Base-by-base conservation (phyloP, 2,888 invertebrate species). In the Tetragnatha montana region DNA sequence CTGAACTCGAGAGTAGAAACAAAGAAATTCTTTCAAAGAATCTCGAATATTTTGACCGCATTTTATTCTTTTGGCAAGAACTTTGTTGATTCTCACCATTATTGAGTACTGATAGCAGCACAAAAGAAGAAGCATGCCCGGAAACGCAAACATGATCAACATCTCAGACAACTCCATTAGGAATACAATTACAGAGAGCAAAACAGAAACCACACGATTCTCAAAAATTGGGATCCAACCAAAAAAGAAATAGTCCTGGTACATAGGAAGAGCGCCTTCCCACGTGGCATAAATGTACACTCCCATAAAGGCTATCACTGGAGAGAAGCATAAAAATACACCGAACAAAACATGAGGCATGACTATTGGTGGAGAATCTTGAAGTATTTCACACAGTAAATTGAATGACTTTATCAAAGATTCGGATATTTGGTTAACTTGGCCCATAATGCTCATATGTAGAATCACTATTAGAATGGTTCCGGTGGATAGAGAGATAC, bases 31-130 rank as follows among this genome's bases (percentile, higher is more conserved):
- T 7, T 88, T 22, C 35, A 81, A 49, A 19, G 82, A 69, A 8
- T 47, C 70, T 35, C 60, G 69, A 17, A 88, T 10, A 17, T 22
- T 70, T 4, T 12, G 47, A 60, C 78, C 70, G 6, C 21, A 17
- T 68, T 82, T 82, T 8, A 88, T 78, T 71, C 70, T 88, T 71
- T 47, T 82, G 1, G 50, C 76, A 17, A 88, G 51, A 4, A 70
- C 78, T 78, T 69, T 78, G 50, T 82, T 88, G 47, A 78, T 22
- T 12, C 35, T 69, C 8, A 71, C 17, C 14, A 88, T 71, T 8
- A 88, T 50, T 35, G 76, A 76, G 12, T 69, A 88, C n/a, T 88
- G 87, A 60, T 76, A 88, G 6, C 76, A 70, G 22, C 87, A 82
- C 6, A 82, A 74, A 35, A 82, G 47, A 10, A 88, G 35, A 51